These are phyloP conservation scores for Otus sunia DNA, from an alignment of 2,113 vertebrate species.

Conservation along the genomic window DNA sequence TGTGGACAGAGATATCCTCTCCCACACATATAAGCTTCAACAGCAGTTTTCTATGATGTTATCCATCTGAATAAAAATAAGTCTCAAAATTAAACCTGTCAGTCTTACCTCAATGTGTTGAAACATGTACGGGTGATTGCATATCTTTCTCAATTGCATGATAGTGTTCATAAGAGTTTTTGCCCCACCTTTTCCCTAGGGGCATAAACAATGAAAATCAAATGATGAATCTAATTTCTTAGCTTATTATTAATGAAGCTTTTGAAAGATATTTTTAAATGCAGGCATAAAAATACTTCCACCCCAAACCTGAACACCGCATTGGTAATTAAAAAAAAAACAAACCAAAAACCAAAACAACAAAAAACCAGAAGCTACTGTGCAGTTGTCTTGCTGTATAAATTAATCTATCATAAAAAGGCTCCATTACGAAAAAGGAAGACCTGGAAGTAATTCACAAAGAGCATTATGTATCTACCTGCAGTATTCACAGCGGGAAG, in stretches of 20 bases:
- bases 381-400: not conserved
- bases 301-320: accelerated
- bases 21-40: not conserved
- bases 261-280: not conserved
- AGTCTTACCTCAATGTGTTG: constrained; percentile 89
- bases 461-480: not conserved
- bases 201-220: not conserved
- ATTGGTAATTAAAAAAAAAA: not conserved
- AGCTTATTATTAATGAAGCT: not conserved
- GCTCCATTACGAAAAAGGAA: not conserved
- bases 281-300: not conserved
- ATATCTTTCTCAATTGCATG: constrained; percentile 98
- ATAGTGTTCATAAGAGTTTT: constrained; percentile 99
- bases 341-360: not conserved
- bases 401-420: not conserved
- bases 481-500: not conserved
- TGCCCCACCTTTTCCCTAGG: constrained; percentile 96
- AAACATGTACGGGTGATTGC: constrained; percentile 98
- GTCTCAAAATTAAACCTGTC: not conserved
- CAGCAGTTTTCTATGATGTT: not conserved
- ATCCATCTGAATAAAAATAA: not conserved
- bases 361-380: not conserved
- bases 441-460: not conserved
- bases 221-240: not conserved
- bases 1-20: not conserved